These are phyloP conservation scores for Autographa pulchrina DNA, from an alignment of 2,888 invertebrate species.

Conservation along the genomic window DNA sequence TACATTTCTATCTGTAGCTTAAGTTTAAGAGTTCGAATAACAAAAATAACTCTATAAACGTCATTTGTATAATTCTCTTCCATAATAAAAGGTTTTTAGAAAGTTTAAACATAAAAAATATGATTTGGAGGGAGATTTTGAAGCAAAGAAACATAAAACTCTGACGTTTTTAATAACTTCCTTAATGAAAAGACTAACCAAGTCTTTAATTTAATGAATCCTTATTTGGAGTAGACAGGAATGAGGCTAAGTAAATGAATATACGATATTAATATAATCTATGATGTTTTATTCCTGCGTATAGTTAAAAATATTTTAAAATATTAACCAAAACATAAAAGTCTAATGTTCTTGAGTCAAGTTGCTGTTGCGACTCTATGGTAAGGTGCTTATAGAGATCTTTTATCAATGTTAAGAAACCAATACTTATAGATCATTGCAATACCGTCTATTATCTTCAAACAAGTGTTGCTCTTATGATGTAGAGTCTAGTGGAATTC, in stretches of 20 bases:
- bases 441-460: too few species aligned
- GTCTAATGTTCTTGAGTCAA: too few species aligned
- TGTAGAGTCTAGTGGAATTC: too few species aligned
- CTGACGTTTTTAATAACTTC: neutral
- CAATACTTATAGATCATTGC: too few species aligned
- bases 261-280: conserved; percentile 19
- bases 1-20: neutral
- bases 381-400: too few species aligned
- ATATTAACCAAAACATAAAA: neutral
- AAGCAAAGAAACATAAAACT: neutral
- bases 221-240: conserved; percentile 6
- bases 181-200: neutral
- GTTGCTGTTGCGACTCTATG: too few species aligned
- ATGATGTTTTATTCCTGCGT: neutral
- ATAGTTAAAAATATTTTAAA: neutral
- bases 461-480: too few species aligned
- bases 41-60: neutral
- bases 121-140: neutral
- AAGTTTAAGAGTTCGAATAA: neutral
- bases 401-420: too few species aligned
- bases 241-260: conserved; percentile 6
- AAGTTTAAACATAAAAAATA: neutral
- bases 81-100: neutral
- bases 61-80: neutral
- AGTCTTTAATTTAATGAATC: neutral